phyloP scores from a whole-genome alignment of 1,140 invertebrate genomes.

The Agraylea sexmaculata region DNA sequence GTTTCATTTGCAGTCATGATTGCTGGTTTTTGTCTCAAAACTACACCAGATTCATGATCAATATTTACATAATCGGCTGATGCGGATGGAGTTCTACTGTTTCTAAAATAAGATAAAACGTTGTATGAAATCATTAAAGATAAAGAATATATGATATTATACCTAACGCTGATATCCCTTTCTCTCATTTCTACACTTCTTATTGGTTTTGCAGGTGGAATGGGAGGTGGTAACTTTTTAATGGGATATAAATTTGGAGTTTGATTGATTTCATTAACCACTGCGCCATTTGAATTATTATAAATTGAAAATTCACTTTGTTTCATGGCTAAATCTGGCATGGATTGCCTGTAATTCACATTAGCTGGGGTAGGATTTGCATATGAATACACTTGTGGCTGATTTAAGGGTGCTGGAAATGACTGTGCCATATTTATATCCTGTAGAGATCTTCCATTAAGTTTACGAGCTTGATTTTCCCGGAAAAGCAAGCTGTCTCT shows the following conservation, averaged over 20 bases:
- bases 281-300: constrained; percentile 2
- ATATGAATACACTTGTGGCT: constrained; percentile 21
- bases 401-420: constrained; percentile 26
- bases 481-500: constrained; percentile 53
- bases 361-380: constrained; percentile 20
- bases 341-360: constrained; percentile 51
- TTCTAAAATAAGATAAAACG: constrained; percentile 33
- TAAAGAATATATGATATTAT: constrained; percentile 9
- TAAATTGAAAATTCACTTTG: constrained; percentile 33
- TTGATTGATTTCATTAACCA: constrained; percentile 17
- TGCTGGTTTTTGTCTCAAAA: constrained; percentile 39
- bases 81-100: constrained; percentile 48
- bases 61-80: constrained; percentile 39
- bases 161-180: constrained; percentile 37
- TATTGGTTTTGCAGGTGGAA: constrained; percentile 39
- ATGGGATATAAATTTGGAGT: constrained; percentile 27
- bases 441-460: constrained; percentile 49
- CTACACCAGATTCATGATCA: constrained; percentile 34
- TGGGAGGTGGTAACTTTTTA: constrained; percentile 33
- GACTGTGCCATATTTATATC: constrained; percentile 38
- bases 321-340: constrained; percentile 48
- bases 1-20: constrained; percentile 28
- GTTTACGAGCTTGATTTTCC: constrained; percentile 45
- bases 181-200: constrained; percentile 35
- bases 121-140: constrained; percentile 12